These are phyloP conservation scores for Trichacis sp. DNA, from an alignment of 2,888 invertebrate species.

Conservation along the genomic window DNA sequence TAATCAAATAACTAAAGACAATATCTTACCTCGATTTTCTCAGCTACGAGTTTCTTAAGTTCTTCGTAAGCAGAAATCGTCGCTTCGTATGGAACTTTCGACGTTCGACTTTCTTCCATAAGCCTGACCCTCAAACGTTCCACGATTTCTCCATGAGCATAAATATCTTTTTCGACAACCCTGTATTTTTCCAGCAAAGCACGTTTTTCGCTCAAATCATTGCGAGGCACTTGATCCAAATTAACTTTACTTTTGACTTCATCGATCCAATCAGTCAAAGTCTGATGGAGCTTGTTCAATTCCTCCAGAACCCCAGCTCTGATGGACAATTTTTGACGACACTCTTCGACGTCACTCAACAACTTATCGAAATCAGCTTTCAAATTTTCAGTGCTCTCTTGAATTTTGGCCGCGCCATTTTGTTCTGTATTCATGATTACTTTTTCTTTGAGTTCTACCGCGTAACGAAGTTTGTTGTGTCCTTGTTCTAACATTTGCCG, in stretches of 20 bases:
- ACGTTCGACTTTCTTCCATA: conserved; percentile 77
- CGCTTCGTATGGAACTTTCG: conserved; percentile 77
- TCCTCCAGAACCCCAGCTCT: conserved; percentile 87
- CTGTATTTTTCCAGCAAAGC: conserved; percentile 89
- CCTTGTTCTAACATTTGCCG: conserved; percentile 94
- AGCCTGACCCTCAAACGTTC: conserved; percentile 82
- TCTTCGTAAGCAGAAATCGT: conserved; percentile 80
- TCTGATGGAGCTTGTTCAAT: conserved; percentile 84
- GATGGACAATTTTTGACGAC: conserved; percentile 79
- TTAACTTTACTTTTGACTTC: conserved; percentile 88
- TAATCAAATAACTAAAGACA: no score
- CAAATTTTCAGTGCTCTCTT: conserved; percentile 90
- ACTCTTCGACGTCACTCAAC: conserved; percentile 83
- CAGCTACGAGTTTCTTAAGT: conserved; percentile 76
- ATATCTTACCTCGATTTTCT: conserved; percentile 76
- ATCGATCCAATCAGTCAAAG: conserved; percentile 88
- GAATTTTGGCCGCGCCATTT: conserved; percentile 87
- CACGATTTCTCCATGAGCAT: conserved; percentile 82
- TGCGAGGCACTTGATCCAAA: conserved; percentile 79
- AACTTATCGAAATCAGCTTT: conserved; percentile 92
- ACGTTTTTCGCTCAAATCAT: conserved; percentile 92
- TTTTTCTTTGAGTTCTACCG: conserved; percentile 91
- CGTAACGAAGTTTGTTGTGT: conserved; percentile 86
- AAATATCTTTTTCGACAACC: conserved; percentile 84
- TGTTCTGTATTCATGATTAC: conserved; percentile 94